Conservation (phyloP, 2,113 vertebrate genomes). For the Dasyurus viverrinus region DNA sequence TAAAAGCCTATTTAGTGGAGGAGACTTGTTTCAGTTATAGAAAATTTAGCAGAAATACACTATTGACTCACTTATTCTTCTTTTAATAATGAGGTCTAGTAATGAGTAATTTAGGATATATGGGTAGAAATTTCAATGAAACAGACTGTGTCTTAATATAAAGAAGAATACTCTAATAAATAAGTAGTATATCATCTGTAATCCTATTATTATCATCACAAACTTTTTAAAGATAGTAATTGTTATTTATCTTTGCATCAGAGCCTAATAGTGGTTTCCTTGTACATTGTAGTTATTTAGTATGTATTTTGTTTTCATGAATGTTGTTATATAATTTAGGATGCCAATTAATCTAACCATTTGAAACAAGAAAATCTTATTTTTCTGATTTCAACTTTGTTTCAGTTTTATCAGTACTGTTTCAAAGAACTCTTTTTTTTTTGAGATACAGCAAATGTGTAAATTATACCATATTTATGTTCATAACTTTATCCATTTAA, state of each 20-base stretch:
- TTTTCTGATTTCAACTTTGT: constrained; percentile 18
- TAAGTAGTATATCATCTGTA: not conserved
- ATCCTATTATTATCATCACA: not conserved
- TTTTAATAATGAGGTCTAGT: not conserved
- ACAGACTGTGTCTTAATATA: not conserved
- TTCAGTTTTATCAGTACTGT: constrained; percentile 42
- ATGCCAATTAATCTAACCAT: not conserved
- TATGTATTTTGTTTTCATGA: not conserved
- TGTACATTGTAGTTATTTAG: not conserved
- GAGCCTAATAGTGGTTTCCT: not conserved
- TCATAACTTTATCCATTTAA: not conserved
- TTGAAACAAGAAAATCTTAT: not conserved
- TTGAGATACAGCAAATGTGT: not conserved
- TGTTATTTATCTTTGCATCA: not conserved
- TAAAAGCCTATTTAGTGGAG: not conserved
- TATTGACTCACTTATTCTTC: not conserved
- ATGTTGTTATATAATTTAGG: not conserved
- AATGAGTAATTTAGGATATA: not conserved
- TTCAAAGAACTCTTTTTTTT: constrained; percentile 6
- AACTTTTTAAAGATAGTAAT: not conserved
- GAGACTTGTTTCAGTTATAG: not conserved
- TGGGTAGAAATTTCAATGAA: not conserved
- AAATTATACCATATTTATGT: not conserved
- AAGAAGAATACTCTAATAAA: not conserved
- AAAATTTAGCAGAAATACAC: not conserved